Conservation (phyloP, 2,113 vertebrate species). For the Istiophorus platypterus region DNA sequence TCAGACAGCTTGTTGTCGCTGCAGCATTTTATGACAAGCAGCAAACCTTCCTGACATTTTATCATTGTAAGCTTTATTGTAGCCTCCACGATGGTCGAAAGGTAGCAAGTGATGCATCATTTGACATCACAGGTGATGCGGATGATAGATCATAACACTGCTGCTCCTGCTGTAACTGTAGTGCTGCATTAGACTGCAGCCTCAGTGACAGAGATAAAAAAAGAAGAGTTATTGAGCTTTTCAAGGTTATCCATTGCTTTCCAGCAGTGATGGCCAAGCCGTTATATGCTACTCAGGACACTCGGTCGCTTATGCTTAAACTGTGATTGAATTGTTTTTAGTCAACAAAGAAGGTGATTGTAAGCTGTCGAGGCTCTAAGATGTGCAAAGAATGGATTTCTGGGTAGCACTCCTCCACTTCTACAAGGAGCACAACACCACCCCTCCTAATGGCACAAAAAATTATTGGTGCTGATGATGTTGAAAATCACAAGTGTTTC, state of each 20-base stretch:
- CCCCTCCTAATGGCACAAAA: constrained; percentile 28
- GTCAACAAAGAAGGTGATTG: not conserved
- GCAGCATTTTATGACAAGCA: not conserved
- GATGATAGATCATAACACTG: not conserved
- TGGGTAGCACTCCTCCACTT: not conserved
- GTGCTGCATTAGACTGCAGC: not conserved
- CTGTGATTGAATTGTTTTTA: not conserved
- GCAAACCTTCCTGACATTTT: constrained; percentile 3
- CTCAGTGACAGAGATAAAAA: not conserved
- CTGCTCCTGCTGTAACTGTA: not conserved
- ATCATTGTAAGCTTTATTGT: not conserved
- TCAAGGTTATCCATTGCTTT: not conserved
- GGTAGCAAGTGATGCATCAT: not conserved
- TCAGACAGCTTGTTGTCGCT: not conserved
- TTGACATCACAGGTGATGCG: not conserved
- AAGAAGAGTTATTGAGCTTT: not conserved
- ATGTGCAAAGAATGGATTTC: constrained; percentile 8
- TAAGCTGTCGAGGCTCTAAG: not conserved
- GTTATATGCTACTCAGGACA: not conserved
- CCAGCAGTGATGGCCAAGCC: not conserved
- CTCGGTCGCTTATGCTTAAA: not conserved
- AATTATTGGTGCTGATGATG: constrained; percentile 17
- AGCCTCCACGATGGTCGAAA: not conserved
- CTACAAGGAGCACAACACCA: constrained; percentile 11
- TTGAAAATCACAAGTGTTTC: constrained; percentile 30